Evolutionary conservation across 2,113 vertebrate species (phyloP).

Genomic region (Phyllopteryx taeniolatus): DNA sequence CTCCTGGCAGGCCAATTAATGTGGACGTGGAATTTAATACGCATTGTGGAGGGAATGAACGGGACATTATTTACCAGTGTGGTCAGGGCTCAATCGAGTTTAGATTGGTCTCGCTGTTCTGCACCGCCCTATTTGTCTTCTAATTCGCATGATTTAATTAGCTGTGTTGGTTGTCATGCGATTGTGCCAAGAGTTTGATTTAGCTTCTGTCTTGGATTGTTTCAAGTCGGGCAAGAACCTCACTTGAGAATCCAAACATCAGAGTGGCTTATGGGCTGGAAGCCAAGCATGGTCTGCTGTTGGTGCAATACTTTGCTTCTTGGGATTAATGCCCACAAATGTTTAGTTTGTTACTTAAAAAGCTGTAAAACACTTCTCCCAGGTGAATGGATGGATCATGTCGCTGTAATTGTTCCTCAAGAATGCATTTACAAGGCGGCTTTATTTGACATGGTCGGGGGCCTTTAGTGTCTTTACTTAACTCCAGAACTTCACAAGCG

Average conservation of each 20-base stretch:
- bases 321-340: slow-evolving; percentile 6
- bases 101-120: slow-evolving; percentile 30
- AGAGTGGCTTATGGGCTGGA: slow-evolving; percentile 44
- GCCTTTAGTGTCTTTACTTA: neutral
- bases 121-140: slow-evolving; percentile 25
- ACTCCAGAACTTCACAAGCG: too few species aligned
- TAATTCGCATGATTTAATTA: slow-evolving; percentile 34
- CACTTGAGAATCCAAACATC: slow-evolving; percentile 52
- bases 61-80: slow-evolving; percentile 49
- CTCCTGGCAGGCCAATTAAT: slow-evolving; percentile 61
- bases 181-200: slow-evolving; percentile 53
- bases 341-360: slow-evolving; percentile 1
- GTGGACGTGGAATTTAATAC: slow-evolving; percentile 59
- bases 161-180: slow-evolving; percentile 29
- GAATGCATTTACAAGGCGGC: slow-evolving; percentile 48
- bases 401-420: slow-evolving; percentile 32
- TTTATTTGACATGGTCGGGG: slow-evolving; percentile 33
- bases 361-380: neutral
- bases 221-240: slow-evolving; percentile 39
- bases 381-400: neutral
- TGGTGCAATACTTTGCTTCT: neutral
- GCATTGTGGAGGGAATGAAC: slow-evolving; percentile 30
- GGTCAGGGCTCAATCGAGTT: slow-evolving; percentile 48
- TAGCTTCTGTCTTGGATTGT: slow-evolving; percentile 35
- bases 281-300: slow-evolving; percentile 24